Evolutionary conservation across 2,113 vertebrate species (phyloP), one percentile per base, ranked within the genome.

Genomic region (Halcyon senegalensis): DNA sequence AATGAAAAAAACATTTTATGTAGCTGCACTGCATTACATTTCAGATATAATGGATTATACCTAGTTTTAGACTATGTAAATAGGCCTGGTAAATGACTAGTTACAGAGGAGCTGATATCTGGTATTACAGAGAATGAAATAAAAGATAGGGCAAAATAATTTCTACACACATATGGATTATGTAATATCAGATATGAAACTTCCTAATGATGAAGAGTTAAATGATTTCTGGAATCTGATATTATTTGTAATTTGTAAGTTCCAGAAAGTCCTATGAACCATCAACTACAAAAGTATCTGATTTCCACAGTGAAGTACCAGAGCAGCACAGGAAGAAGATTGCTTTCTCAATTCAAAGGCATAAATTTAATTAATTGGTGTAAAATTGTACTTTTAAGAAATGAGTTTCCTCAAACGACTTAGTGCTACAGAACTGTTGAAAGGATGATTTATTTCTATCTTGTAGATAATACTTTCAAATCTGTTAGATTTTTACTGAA

Each of bases 391-490:
- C 79, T 95, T 95, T 93, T 64, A 82, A 60, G 56, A 87, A 89
- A 43, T 31, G 1, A 72, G 8, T 84, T 91, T 82, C 23, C 16
- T 60, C 44, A 91, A 84, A 92, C 66, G 23, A 73, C 21, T 75
- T 69, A 53, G 27, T 48, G 41, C 12, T 78, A 30, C 19, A 63
- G 27, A 82, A 77, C 39, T 33, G 27, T 72, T 87, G 55, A 87
- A 84, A 93, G 31, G 10, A 93, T 75, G 35, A 86, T 93, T 90
- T 96, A 69, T 97, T 96, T 94, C 51, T n/a, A 39, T 77, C 70
- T 63, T 60, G 44, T n/a, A 93, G 33, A 63, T 81, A 91, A 94
- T 86, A 17, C 8, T 60, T 92, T 92, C 62, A 92, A 50, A 86
- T 85, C 69, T 74, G n/a, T 53, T 63, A 90, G 39, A 68, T 53